These are phyloP conservation scores for Pterobdella sp. DNA, from an alignment of 2,888 invertebrate genomes.

Conservation along the genomic window DNA sequence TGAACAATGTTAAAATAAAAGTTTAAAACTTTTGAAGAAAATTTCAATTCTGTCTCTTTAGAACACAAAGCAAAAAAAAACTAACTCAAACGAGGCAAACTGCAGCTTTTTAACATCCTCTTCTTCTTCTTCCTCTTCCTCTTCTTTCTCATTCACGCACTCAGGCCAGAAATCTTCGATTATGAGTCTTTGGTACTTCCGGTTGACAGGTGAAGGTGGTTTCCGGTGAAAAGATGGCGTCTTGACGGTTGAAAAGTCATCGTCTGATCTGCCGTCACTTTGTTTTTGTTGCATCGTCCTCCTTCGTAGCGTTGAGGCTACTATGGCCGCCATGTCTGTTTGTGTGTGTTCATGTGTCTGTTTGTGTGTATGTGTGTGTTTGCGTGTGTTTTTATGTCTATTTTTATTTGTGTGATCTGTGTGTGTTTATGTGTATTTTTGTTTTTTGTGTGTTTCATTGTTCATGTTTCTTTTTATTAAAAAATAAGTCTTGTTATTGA, in stretches of 20 bases:
- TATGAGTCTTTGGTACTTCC: slow-evolving; percentile 22
- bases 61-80: background rate
- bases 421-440: background rate
- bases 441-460: no score
- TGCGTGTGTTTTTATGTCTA: background rate
- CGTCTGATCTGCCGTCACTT: slow-evolving; percentile 3
- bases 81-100: slow-evolving; percentile 31
- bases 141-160: slow-evolving; percentile 16
- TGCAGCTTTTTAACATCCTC: slow-evolving; percentile 5
- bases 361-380: background rate
- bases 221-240: slow-evolving; percentile 28
- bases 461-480: background rate
- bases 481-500: background rate
- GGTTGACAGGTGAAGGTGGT: slow-evolving; percentile 19
- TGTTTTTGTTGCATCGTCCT: slow-evolving; percentile 32
- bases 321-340: slow-evolving; percentile 29
- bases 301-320: slow-evolving; percentile 31
- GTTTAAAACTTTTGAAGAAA: no score
- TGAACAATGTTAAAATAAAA: background rate
- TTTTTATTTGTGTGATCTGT: background rate
- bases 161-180: slow-evolving; percentile 30
- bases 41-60: no score
- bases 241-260: background rate
- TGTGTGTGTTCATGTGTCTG: background rate
- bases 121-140: background rate